Conservation (phyloP, 1,140 invertebrate species). For the Ctenoplectra terminalis region DNA sequence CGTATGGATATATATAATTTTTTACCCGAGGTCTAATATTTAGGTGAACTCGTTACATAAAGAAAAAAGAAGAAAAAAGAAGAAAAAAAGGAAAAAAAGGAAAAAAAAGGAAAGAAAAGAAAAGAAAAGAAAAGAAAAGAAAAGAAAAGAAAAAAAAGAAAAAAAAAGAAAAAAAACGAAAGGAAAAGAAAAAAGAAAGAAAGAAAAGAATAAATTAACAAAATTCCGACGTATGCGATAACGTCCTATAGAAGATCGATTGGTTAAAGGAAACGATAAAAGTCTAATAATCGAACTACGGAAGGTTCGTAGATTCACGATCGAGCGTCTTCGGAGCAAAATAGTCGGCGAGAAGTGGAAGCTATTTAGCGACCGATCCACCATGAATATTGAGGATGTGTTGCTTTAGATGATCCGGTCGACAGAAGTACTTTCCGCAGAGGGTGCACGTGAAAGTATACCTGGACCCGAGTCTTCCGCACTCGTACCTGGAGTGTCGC, state of each 20-base stretch:
- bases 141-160: not conserved
- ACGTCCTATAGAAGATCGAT: not conserved
- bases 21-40: no score
- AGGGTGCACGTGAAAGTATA: slow-evolving; percentile 83
- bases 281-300: not conserved
- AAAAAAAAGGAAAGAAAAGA: not conserved
- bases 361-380: slow-evolving; percentile 77
- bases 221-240: not conserved
- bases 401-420: slow-evolving; percentile 82
- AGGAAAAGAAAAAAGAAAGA: not conserved
- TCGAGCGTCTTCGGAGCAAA: not conserved
- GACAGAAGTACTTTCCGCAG: slow-evolving; percentile 82
- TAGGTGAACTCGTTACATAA: no score
- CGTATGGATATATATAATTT: no score
- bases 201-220: not conserved
- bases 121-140: not conserved
- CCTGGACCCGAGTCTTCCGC: slow-evolving; percentile 80
- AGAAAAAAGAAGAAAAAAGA: no score
- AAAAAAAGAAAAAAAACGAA: not conserved
- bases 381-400: slow-evolving; percentile 83
- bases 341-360: not conserved
- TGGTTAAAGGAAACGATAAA: not conserved
- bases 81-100: not conserved
- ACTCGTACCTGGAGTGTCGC: slow-evolving; percentile 83
- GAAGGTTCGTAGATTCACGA: not conserved